These are phyloP conservation scores for Notodonta dromedarius DNA, from an alignment of 2,888 invertebrate species.

Conservation along the genomic window DNA sequence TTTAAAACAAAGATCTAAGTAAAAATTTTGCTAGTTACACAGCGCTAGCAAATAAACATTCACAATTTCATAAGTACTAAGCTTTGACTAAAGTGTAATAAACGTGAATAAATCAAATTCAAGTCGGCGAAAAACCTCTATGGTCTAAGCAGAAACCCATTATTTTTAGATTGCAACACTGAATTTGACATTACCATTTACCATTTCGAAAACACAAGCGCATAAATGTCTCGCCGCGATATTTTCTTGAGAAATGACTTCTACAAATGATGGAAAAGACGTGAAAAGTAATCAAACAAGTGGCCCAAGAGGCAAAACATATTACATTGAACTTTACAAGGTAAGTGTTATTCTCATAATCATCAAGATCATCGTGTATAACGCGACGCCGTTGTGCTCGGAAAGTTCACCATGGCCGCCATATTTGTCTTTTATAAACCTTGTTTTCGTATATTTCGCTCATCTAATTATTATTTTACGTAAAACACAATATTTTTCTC, in stretches of 20 bases:
- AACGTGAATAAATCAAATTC: too few relatives aligned
- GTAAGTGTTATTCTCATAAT: conserved; percentile 67
- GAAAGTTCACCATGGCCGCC: conserved; percentile 78
- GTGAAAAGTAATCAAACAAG: conserved; percentile 80
- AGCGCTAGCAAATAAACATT: too few relatives aligned
- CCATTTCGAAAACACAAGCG: conserved; percentile 83
- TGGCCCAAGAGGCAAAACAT: conserved; percentile 77
- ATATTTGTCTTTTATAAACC: conserved; percentile 77
- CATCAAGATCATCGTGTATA: conserved; percentile 42
- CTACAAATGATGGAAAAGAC: conserved; percentile 83
- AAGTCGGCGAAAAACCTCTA: too few relatives aligned
- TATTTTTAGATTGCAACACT: conserved; percentile 52
- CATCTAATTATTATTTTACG: conserved; percentile 34
- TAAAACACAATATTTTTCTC: conserved; percentile 13
- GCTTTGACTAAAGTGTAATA: too few relatives aligned
- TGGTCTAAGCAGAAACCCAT: too few relatives aligned
- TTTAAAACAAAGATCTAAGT: too few relatives aligned
- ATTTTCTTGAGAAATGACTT: conserved; percentile 85
- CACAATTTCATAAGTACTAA: too few relatives aligned
- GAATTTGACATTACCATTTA: conserved; percentile 80
- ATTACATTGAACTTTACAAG: conserved; percentile 81
- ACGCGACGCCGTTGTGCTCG: conserved; percentile 75
- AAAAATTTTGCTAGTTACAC: too few relatives aligned
- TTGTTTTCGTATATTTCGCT: conserved; percentile 74
- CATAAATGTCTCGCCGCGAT: conserved; percentile 84